Evolutionary conservation across 2,888 invertebrate species (phyloP).

Genomic region (Cerastoderma edule): DNA sequence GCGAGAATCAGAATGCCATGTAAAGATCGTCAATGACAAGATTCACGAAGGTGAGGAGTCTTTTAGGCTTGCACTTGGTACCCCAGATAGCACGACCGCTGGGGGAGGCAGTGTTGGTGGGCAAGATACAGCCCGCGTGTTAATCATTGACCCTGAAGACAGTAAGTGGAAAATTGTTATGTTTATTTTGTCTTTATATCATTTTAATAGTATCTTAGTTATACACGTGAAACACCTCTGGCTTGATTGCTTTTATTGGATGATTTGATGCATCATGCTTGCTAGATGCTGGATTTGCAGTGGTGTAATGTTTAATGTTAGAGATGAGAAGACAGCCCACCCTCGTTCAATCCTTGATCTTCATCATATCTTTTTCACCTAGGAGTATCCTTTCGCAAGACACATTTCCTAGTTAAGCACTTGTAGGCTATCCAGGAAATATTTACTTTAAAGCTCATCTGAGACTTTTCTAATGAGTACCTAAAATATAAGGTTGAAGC

Average conservation of each 20-base stretch:
- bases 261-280: background rate
- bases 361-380: too few species aligned
- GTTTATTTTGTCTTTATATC: background rate
- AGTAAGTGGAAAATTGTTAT: conserved; percentile 72
- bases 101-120: conserved; percentile 77
- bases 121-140: conserved; percentile 74
- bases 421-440: too few species aligned
- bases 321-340: too few species aligned
- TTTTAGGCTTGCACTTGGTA: conserved; percentile 81
- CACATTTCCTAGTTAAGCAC: too few species aligned
- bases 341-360: too few species aligned
- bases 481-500: too few species aligned
- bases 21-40: conserved; percentile 79
- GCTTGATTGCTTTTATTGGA: background rate
- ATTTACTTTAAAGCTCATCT: too few species aligned
- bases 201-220: background rate
- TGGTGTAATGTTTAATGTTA: too few species aligned
- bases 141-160: conserved; percentile 80
- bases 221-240: background rate
- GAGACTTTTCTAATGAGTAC: too few species aligned
- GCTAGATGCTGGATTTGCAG: too few species aligned
- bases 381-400: too few species aligned
- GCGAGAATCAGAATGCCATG: conserved; percentile 78
- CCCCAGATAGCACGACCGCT: conserved; percentile 73
- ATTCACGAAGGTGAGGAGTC: conserved; percentile 80